Conservation (phyloP, 2,113 vertebrate species). For the Nannobrachium achirus region DNA sequence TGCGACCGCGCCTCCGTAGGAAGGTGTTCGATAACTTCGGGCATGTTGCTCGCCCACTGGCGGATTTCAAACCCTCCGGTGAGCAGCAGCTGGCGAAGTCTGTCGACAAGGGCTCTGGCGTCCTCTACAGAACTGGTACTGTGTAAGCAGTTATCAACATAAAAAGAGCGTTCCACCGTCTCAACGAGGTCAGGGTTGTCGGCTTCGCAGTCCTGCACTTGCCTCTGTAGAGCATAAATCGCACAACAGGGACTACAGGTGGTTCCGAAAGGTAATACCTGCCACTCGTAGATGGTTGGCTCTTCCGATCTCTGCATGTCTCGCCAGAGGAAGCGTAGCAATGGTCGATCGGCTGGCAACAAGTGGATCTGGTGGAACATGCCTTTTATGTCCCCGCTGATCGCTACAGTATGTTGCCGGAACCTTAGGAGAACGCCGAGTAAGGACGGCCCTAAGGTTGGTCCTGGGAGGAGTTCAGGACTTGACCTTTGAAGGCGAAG, state of each 20-base stretch:
- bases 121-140: background rate
- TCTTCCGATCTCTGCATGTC: background rate
- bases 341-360: background rate
- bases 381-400: background rate
- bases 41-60: constrained; percentile 17
- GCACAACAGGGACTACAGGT: background rate
- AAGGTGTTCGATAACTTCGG: background rate
- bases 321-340: background rate
- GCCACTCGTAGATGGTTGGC: background rate
- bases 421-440: background rate
- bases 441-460: background rate
- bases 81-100: background rate
- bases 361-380: background rate
- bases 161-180: background rate
- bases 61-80: constrained; percentile 2
- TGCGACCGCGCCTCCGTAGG: background rate
- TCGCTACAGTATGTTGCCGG: background rate
- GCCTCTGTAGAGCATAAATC: background rate
- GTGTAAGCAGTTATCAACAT: background rate
- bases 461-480: background rate
- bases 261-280: background rate
- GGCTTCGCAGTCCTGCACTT: background rate
- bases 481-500: no score
- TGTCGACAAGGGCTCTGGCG: background rate
- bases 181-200: background rate